Conservation (phyloP, 2,888 invertebrate species). For the Tholera decimalis region DNA sequence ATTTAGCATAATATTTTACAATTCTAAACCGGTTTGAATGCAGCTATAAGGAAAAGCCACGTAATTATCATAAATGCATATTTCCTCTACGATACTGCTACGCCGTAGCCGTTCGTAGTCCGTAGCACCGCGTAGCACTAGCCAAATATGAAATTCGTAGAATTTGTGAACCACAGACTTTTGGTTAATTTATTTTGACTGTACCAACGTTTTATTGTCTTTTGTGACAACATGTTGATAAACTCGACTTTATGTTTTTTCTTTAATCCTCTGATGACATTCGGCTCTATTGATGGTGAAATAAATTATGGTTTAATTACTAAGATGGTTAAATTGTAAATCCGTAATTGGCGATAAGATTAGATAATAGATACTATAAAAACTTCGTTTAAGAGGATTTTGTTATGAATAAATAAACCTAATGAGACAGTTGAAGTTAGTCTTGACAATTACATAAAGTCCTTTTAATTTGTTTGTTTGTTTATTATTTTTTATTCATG, state of each 20-base stretch:
- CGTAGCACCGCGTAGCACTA: constrained; percentile 29
- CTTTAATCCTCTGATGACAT: background rate
- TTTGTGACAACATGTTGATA: background rate
- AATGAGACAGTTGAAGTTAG: no score
- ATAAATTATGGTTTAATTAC: no score
- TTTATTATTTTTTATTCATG: no score
- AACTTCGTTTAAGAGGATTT: no score
- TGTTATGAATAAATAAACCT: no score
- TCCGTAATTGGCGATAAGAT: no score
- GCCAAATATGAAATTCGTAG: constrained; percentile 55
- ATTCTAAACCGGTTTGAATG: constrained; percentile 48
- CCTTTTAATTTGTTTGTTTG: no score
- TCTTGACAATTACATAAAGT: no score
- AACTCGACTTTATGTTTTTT: background rate
- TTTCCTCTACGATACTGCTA: constrained; percentile 60
- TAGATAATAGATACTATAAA: no score
- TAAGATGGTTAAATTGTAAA: no score
- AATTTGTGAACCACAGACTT: constrained; percentile 7
- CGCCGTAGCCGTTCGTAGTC: constrained; percentile 64
- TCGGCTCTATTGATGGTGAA: no score
- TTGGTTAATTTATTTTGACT: constrained; percentile 13
- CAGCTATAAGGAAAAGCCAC: constrained; percentile 41
- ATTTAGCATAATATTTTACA: constrained; percentile 50
- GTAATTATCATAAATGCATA: constrained; percentile 68
- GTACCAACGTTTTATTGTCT: constrained; percentile 8